phyloP scores from a whole-genome alignment of 2,888 invertebrate genomes.

The Andrena bucephala region DNA sequence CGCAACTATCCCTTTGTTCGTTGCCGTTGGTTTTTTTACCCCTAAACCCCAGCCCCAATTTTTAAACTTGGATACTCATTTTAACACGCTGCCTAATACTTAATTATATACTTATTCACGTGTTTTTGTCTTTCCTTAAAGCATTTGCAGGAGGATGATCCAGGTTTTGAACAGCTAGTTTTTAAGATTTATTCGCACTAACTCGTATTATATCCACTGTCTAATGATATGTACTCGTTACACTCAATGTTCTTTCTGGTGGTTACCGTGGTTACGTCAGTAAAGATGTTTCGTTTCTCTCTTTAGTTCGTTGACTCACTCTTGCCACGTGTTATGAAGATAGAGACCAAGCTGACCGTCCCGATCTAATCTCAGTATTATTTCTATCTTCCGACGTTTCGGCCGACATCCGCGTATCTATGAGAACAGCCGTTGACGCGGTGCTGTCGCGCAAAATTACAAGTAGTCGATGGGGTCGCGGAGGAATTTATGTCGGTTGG shows the following conservation, averaged over 20 bases:
- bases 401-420: not conserved
- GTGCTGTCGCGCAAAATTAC: slow-evolving; percentile 3
- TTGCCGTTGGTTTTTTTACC: slow-evolving; percentile 72
- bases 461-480: not conserved
- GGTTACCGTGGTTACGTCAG: slow-evolving; percentile 81
- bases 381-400: slow-evolving; percentile 43
- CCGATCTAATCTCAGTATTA: slow-evolving; percentile 48
- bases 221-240: slow-evolving; percentile 80
- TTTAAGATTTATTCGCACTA: slow-evolving; percentile 82
- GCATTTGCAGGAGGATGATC: slow-evolving; percentile 85
- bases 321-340: slow-evolving; percentile 80
- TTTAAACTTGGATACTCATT: slow-evolving; percentile 71
- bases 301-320: slow-evolving; percentile 80
- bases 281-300: slow-evolving; percentile 78
- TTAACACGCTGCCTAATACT: slow-evolving; percentile 79
- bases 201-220: slow-evolving; percentile 73
- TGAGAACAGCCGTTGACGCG: not conserved
- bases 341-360: slow-evolving; percentile 68
- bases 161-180: slow-evolving; percentile 85
- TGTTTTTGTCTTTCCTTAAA: slow-evolving; percentile 84
- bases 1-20: slow-evolving; percentile 74
- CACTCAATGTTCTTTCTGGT: slow-evolving; percentile 81
- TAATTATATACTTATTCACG: slow-evolving; percentile 81
- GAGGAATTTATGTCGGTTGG: slow-evolving; percentile 26
- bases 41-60: slow-evolving; percentile 47